Evolutionary conservation across 2,113 vertebrate species (phyloP), one percentile per base, ranked within the genome.

Genomic region (Datnioides undecimradiatus): DNA sequence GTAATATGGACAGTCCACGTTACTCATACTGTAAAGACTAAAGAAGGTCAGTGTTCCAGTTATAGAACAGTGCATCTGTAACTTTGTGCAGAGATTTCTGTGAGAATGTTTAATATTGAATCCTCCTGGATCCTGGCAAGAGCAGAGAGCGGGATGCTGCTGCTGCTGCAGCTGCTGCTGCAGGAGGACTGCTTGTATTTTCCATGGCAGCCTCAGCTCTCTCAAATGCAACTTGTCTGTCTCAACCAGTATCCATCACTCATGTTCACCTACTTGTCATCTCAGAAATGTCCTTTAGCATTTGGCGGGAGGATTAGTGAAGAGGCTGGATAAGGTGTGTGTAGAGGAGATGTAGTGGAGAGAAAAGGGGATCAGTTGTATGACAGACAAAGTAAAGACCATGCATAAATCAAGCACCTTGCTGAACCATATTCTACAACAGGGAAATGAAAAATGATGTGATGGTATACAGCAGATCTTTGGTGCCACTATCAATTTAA

Each of bases 211-310:
- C 68, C 80, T 54, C 62, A 36, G 54, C 54, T 29, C 46, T 76
- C 23, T 76, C 66, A 73, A 60, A 86, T 82, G 71, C 40, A 73
- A 33, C 65, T 7, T 23, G 67, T 78, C 79, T 80, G 78, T 87
- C 80, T 82, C 21, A 41, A 69, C 73, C 43, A 40, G 52, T 79
- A 82, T 79, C 84, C 67, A 64, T 90, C 88, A 85, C 51, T 83
- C 79, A 79, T 52, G 34, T 80, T 81, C 76, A 72, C 11, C 51
- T 60, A 31, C 65, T 85, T 31, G 38, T 85, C 80, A 80, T 82
- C 76, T 77, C 74, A 69, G 40, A 73, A 68, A 74, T 77, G 88
- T 75, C 79, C 49, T 38, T 76, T 68, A 83, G 64, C 64, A 74
- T 87, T 86, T 67, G 55, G 21, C 59, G 40, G 65, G 75, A 36